Base-by-base conservation (phyloP, 2,113 vertebrate species). In the Lasiurus cinereus region DNA sequence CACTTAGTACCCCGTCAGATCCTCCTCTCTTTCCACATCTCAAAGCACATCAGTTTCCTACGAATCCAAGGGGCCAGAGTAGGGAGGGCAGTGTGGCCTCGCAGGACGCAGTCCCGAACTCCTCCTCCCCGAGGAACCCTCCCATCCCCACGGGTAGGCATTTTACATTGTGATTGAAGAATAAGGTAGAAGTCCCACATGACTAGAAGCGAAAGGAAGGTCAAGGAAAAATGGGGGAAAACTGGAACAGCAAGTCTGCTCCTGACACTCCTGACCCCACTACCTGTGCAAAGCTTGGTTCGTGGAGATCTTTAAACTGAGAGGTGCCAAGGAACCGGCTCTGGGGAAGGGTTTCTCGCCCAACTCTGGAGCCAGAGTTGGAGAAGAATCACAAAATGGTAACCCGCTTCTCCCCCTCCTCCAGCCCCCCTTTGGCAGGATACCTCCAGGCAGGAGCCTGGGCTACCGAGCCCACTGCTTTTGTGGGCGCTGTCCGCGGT, bases 401-500 rank as follows among this genome's bases (percentile, higher is more conserved):
- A 85, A 27, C 21, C 50, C 12, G 31, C 9, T 48, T 43, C 24
- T 22, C 1, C 43, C 2, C 8, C 48, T 8, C 74, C 33, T 19
- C 24, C 83, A 19, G 29, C 6, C 31, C 31, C 11, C 39, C 18
- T 19, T 1, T 3, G 43, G n/a, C 0, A 0, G 6, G 52, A 83
- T 43, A 27, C 21, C 21, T 24, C 0, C 8, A 8, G 6, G 31
- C 27, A 6, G 15, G 12, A 56, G 31, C 19, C 12, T 7, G 22
- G 10, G 62, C 52, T 1, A 1, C 31, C 2, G 27, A 18, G 4
- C 8, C 0, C 0, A 12, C 7, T 0, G 33, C 15, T 2, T 11
- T 6, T 14, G 1, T 0, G 0, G 13, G 62, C 16, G 83, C 98
- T 98, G 97, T 98, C 97, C 97, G 4, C 1, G 85, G 95, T 95